Evolutionary conservation across 1,140 invertebrate genomes (phyloP).

Genomic region (Sweltsa coloradensis): DNA sequence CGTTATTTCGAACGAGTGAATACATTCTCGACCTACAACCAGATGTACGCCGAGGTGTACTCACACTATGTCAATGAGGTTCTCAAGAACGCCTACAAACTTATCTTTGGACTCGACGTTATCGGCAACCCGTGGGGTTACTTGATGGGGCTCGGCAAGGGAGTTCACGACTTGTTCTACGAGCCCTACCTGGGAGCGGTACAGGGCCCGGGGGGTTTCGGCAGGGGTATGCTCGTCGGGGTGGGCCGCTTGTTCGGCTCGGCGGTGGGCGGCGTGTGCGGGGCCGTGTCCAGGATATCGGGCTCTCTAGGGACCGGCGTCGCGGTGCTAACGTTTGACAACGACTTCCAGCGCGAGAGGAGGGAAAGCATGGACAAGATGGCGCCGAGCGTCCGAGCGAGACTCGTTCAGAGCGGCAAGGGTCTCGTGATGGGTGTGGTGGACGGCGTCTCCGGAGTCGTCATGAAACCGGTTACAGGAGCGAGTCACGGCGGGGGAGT

Average conservation of each 20-base stretch:
- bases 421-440: constrained; percentile 90
- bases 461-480: constrained; percentile 88
- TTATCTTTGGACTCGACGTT: constrained; percentile 97
- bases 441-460: constrained; percentile 89
- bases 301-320: constrained; percentile 93
- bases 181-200: constrained; percentile 96
- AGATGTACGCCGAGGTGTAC: constrained; percentile 70
- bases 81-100: constrained; percentile 89
- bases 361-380: constrained; percentile 78
- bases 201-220: constrained; percentile 96
- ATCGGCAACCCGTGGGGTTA: constrained; percentile 97
- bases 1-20: constrained; percentile 89
- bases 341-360: constrained; percentile 90
- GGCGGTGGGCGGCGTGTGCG: constrained; percentile 92
- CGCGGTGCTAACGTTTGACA: constrained; percentile 89
- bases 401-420: constrained; percentile 86
- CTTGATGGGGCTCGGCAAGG: constrained; percentile 84
- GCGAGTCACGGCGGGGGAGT: constrained; percentile 92
- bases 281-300: constrained; percentile 92
- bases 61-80: constrained; percentile 85
- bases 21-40: constrained; percentile 76
- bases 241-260: constrained; percentile 87
- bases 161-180: constrained; percentile 95
- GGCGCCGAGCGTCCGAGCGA: constrained; percentile 79
- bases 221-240: constrained; percentile 84